Percentiles rank a stretch among this genome's conserved stretches.
phyloP scores from a whole-genome alignment of 2,797 vertebrate genomes.

The Helarctos malayanus region DNA sequence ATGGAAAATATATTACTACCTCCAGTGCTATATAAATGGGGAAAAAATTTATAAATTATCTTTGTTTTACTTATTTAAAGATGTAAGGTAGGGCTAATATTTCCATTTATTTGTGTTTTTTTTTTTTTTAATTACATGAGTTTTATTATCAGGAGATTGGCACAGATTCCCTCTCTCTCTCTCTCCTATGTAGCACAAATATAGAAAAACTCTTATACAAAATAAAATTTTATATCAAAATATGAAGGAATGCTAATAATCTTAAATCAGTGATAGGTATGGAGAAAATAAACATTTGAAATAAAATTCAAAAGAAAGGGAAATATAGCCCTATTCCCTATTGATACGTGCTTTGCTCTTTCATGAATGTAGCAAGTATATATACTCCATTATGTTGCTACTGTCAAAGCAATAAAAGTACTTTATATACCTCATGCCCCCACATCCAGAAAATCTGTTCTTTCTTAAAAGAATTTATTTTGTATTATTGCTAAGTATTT shows the following conservation, averaged over 20 bases:
- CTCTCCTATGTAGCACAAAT: not conserved
- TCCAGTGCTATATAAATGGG: not conserved
- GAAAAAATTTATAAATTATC: not conserved
- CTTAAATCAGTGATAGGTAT: not conserved
- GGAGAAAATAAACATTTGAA: not conserved
- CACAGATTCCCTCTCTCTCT: not conserved
- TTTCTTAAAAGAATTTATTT: not conserved
- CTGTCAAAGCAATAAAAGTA: not conserved
- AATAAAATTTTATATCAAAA: conserved; percentile 21
- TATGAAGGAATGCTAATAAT: not conserved
- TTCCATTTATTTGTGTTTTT: not conserved
- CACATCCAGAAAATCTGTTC: not conserved
- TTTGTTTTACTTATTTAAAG: conserved; percentile 33
- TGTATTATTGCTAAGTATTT: not conserved
- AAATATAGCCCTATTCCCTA: not conserved
- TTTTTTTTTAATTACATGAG: not conserved
- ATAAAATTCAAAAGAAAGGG: not conserved
- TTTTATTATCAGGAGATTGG: not conserved
- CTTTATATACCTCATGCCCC: not conserved
- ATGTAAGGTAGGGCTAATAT: not conserved
- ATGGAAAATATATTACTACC: conserved; percentile 7
- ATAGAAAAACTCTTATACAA: not conserved
- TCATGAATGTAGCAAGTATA: not conserved
- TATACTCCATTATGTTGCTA: not conserved
- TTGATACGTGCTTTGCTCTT: not conserved